A percentile compares a stretch with the other conserved stretches of the same genome.
These are phyloP conservation scores for Drosophila tristis DNA, from an alignment of 1,140 invertebrate genomes.

Conservation along the genomic window DNA sequence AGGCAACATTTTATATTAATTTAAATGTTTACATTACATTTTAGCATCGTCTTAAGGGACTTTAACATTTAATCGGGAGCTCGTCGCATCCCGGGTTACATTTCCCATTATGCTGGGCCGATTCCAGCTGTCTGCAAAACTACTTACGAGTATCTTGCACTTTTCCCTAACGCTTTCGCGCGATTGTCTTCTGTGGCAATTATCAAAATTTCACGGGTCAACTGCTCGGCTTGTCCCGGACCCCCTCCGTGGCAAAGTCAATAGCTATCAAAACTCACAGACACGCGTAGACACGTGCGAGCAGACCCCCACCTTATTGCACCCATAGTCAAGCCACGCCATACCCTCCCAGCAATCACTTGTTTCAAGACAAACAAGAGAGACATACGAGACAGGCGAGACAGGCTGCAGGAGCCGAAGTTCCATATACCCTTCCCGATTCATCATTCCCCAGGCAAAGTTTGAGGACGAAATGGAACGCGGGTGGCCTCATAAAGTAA, in stretches of 20 bases:
- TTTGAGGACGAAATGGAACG: too few relatives aligned
- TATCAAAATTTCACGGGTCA: conserved; percentile 75
- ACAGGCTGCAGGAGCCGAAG: neutral
- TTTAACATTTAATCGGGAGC: too few relatives aligned
- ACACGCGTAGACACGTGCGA: conserved; percentile 69
- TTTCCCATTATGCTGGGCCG: too few relatives aligned
- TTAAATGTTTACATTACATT: neutral
- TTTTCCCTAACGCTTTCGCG: too few relatives aligned
- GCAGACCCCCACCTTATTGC: conserved; percentile 17
- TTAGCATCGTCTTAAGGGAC: too few relatives aligned
- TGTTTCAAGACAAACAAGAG: conserved; percentile 73
- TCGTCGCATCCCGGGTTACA: neutral
- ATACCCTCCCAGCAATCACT: conserved; percentile 44
- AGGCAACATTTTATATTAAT: neutral
- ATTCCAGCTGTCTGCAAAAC: too few relatives aligned
- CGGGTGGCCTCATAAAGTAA: too few relatives aligned
- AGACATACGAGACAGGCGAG: conserved; percentile 1
- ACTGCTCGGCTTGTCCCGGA: conserved; percentile 15
- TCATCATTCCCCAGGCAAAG: too few relatives aligned
- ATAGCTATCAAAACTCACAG: conserved; percentile 74
- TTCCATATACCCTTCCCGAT: neutral
- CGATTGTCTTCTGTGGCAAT: conserved; percentile 41
- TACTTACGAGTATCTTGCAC: too few relatives aligned
- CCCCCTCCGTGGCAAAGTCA: conserved; percentile 45
- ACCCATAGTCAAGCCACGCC: conserved; percentile 9